Evolutionary conservation across 2,888 invertebrate species (phyloP).

Genomic region (Timema podura): DNA sequence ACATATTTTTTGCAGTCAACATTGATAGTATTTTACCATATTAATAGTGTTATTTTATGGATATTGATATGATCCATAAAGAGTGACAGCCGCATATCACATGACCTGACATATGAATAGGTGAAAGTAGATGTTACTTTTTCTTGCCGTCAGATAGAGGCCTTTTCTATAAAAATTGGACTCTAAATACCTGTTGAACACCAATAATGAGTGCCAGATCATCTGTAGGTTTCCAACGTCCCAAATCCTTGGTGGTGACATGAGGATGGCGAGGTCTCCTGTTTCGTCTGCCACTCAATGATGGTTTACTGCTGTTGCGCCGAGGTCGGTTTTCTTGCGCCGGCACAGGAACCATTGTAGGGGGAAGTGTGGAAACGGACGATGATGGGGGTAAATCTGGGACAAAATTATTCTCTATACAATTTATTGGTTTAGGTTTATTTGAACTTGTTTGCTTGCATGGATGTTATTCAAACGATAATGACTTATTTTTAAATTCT

Average conservation of each 20-base stretch:
- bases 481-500: too few relatives aligned
- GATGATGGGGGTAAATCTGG: background rate
- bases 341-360: constrained; percentile 18
- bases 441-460: too few relatives aligned
- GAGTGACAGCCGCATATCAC: too few relatives aligned
- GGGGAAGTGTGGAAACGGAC: constrained; percentile 8
- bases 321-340: constrained; percentile 20
- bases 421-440: background rate
- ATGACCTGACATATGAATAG: too few relatives aligned
- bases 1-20: too few relatives aligned
- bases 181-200: constrained; percentile 69
- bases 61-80: too few relatives aligned
- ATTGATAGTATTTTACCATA: too few relatives aligned
- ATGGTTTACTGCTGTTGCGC: constrained; percentile 38
- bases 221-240: constrained; percentile 96
- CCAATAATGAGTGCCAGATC: constrained; percentile 91
- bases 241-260: constrained; percentile 77
- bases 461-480: too few relatives aligned
- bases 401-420: background rate
- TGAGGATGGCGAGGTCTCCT: constrained; percentile 63
- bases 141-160: too few relatives aligned
- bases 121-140: too few relatives aligned
- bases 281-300: constrained; percentile 48
- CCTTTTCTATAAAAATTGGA: too few relatives aligned
- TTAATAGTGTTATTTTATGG: too few relatives aligned